Conservation (phyloP, 2,113 vertebrate genomes). For the Pseudorectes ferrugineus region DNA sequence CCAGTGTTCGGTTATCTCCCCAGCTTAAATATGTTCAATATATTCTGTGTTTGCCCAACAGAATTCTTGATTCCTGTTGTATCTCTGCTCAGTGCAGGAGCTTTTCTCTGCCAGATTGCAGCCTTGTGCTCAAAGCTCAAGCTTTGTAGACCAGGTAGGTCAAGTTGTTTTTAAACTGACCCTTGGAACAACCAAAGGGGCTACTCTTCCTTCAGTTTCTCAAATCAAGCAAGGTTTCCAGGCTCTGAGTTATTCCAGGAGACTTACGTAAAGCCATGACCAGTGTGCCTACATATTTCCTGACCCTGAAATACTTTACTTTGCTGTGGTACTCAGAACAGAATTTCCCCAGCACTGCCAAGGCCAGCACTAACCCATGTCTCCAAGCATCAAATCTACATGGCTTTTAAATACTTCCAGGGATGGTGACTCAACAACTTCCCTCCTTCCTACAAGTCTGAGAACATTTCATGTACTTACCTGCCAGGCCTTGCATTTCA, state of each 20-base stretch:
- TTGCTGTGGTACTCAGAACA: background rate
- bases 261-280: background rate
- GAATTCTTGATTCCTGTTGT: background rate
- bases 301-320: background rate
- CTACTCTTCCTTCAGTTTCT: background rate
- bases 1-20: background rate
- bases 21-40: rapidly evolving
- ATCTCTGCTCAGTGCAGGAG: background rate
- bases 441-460: background rate
- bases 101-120: background rate
- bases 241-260: rapidly evolving
- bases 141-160: background rate
- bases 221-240: background rate
- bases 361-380: background rate
- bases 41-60: background rate
- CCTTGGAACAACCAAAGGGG: background rate
- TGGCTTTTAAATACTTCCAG: background rate
- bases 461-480: background rate
- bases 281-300: background rate
- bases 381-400: background rate
- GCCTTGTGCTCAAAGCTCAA: background rate
- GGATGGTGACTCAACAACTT: background rate
- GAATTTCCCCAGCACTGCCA: background rate
- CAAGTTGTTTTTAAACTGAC: background rate
- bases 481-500: background rate